Evolutionary conservation across 2,113 vertebrate genomes (phyloP).

Genomic region (Anser cygnoides): DNA sequence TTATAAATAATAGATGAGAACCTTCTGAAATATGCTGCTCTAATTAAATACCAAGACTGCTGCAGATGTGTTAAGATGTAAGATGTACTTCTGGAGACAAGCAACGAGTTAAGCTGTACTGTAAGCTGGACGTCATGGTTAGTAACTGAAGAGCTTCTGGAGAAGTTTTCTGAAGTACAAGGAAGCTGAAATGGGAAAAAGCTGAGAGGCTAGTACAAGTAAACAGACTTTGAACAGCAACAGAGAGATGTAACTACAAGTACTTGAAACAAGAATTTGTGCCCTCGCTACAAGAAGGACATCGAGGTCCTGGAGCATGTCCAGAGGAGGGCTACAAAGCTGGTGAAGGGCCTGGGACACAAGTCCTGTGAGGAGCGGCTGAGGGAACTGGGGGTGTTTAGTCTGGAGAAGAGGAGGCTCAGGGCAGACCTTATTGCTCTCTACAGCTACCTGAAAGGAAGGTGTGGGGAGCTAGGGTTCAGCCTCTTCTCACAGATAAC

Average conservation of each 20-base stretch:
- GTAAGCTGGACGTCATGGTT: neutral
- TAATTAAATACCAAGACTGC: neutral
- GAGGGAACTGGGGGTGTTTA: too few species aligned
- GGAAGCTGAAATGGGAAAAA: neutral
- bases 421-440: too few species aligned
- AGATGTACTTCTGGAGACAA: neutral
- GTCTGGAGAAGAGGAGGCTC: too few species aligned
- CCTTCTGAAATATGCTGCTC: neutral
- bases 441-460: too few species aligned
- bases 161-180: neutral
- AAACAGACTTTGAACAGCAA: neutral
- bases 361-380: too few species aligned
- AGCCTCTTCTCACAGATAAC: too few species aligned
- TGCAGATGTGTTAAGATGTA: neutral
- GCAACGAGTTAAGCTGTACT: neutral
- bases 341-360: too few species aligned
- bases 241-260: neutral
- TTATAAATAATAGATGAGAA: conserved; percentile 5
- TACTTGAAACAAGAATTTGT: neutral
- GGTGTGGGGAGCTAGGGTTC: too few species aligned
- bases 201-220: neutral
- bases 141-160: neutral
- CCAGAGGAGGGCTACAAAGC: too few species aligned
- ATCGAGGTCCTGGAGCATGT: too few species aligned
- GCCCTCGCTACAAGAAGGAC: too few species aligned